Conservation (phyloP, 2,113 vertebrate genomes). For the Etheostoma cragini region DNA sequence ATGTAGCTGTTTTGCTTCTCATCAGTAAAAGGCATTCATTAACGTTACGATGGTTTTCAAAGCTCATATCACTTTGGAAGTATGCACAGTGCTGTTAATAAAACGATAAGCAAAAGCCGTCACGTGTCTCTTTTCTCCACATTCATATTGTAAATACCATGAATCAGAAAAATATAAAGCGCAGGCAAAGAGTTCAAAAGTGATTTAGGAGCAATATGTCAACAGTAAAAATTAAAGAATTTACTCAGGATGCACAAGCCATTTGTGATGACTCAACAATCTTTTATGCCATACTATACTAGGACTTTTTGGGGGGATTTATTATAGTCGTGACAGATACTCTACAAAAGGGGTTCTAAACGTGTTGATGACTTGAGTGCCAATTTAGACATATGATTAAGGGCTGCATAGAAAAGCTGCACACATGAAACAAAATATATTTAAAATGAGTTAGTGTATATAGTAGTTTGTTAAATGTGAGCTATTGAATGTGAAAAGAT, state of each 20-base stretch:
- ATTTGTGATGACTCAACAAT: not conserved
- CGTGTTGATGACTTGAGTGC: too few species aligned
- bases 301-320: too few species aligned
- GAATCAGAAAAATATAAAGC: not conserved
- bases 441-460: too few species aligned
- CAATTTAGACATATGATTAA: too few species aligned
- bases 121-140: not conserved
- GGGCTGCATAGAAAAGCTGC: too few species aligned
- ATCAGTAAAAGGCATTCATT: conserved; percentile 68
- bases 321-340: not conserved
- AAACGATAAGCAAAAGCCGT: conserved; percentile 67
- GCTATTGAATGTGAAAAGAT: too few species aligned
- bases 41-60: conserved; percentile 74
- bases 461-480: too few species aligned
- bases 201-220: not conserved
- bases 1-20: conserved; percentile 60
- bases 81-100: conserved; percentile 84
- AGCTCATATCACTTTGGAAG: conserved; percentile 81
- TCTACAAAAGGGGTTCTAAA: not conserved
- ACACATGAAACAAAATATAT: too few species aligned
- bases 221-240: not conserved
- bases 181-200: not conserved
- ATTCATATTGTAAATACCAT: not conserved
- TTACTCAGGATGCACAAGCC: too few species aligned
- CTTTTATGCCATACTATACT: too few species aligned